Conservation (phyloP, 1,140 invertebrate species). For the Uloborus diversus region DNA sequence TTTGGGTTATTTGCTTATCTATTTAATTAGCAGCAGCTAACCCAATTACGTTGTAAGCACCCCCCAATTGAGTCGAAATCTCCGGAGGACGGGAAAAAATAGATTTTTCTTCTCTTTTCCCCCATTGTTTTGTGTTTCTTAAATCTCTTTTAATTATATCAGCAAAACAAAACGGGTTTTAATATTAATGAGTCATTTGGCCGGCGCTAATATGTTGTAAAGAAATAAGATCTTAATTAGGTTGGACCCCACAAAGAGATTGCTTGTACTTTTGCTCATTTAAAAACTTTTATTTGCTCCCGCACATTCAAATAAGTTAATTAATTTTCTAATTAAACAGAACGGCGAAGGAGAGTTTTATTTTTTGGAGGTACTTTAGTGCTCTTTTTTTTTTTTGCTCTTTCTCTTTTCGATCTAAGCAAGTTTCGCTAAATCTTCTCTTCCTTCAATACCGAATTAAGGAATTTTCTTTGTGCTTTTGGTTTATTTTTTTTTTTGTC, state of each 20-base stretch:
- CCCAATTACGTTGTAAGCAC: conserved; percentile 54
- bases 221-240: conserved; percentile 56
- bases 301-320: conserved; percentile 57
- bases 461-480: conserved; percentile 41
- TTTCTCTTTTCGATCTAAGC: conserved; percentile 17
- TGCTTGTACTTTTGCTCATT: conserved; percentile 56
- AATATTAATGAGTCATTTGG: conserved; percentile 57
- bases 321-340: conserved; percentile 58
- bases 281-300: conserved; percentile 56
- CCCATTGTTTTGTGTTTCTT: conserved; percentile 55
- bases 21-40: conserved; percentile 54
- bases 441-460: conserved; percentile 53
- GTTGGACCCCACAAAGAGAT: conserved; percentile 46
- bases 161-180: conserved; percentile 56
- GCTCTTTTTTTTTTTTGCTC: background rate
- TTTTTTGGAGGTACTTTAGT: conserved; percentile 20
- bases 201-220: conserved; percentile 53
- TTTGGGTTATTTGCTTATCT: conserved; percentile 57
- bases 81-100: conserved; percentile 43
- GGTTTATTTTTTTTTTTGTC: background rate
- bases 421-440: conserved; percentile 33
- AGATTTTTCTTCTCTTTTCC: conserved; percentile 29
- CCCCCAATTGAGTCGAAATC: conserved; percentile 53
- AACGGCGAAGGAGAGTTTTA: conserved; percentile 49
- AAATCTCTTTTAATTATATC: conserved; percentile 57